A percentile compares a stretch with the other conserved stretches of the same genome.
Evolutionary conservation across 2,888 invertebrate species (phyloP).

Genomic region (Erebia epiphron): DNA sequence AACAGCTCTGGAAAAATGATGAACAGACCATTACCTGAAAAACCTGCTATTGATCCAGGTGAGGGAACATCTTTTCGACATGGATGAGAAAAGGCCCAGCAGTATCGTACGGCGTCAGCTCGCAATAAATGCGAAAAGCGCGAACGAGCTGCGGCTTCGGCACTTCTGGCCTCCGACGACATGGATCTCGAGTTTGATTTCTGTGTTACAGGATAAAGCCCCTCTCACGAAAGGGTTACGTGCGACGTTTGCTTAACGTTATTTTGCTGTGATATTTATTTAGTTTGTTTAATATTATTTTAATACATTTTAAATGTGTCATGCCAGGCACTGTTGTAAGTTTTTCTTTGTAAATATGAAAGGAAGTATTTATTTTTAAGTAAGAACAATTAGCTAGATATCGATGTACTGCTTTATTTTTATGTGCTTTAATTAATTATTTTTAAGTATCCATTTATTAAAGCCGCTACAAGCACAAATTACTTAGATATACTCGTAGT

Average conservation of each 20-base stretch:
- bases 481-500: background rate
- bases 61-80: slow-evolving; percentile 67
- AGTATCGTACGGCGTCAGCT: slow-evolving; percentile 8
- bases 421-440: slow-evolving; percentile 13
- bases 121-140: slow-evolving; percentile 16
- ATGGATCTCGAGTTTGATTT: slow-evolving; percentile 49
- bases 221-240: slow-evolving; percentile 33
- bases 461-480: slow-evolving; percentile 3
- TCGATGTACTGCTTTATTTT: slow-evolving; percentile 27
- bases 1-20: slow-evolving; percentile 83
- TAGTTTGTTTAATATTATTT: slow-evolving; percentile 64
- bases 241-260: slow-evolving; percentile 55
- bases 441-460: background rate
- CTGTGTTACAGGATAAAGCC: slow-evolving; percentile 41
- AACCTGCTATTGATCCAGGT: slow-evolving; percentile 75
- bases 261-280: slow-evolving; percentile 78
- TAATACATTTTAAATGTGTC: slow-evolving; percentile 56
- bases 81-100: slow-evolving; percentile 51
- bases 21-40: slow-evolving; percentile 87
- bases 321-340: slow-evolving; percentile 57
- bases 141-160: slow-evolving; percentile 30
- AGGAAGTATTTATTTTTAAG: slow-evolving; percentile 50
- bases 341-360: slow-evolving; percentile 61
- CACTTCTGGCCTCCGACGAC: slow-evolving; percentile 23
- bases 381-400: slow-evolving; percentile 32